Evolutionary conservation across 2,113 vertebrate species (phyloP).

Genomic region (Spea multiplicata): DNA sequence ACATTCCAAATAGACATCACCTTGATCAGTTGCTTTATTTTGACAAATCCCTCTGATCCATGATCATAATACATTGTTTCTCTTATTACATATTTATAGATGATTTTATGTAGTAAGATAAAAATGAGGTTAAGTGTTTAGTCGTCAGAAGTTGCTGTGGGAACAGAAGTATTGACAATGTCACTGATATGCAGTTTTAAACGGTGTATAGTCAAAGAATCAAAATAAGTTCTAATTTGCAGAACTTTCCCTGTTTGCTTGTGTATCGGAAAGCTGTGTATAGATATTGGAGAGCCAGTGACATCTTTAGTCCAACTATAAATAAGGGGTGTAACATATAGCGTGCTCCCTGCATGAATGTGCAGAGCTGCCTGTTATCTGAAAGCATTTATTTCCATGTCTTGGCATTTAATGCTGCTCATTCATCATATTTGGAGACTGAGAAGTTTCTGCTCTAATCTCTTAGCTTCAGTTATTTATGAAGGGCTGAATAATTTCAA

Average conservation of each 20-base stretch:
- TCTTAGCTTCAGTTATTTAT: constrained; percentile 33
- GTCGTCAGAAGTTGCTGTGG: too few relatives aligned
- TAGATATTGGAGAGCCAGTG: not conserved
- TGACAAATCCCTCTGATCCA: too few relatives aligned
- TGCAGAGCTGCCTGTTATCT: not conserved
- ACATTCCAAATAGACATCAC: too few relatives aligned
- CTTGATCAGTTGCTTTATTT: too few relatives aligned
- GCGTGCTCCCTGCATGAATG: not conserved
- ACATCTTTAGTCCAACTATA: not conserved
- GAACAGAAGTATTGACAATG: too few relatives aligned
- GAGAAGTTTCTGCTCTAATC: constrained; percentile 31
- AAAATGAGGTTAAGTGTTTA: too few relatives aligned
- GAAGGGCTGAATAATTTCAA: constrained; percentile 15
- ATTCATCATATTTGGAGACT: constrained; percentile 37
- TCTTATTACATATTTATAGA: too few relatives aligned
- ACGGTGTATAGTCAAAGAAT: not conserved
- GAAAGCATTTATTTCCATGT: constrained; percentile 9
- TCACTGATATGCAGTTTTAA: too few relatives aligned
- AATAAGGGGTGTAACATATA: constrained; percentile 2
- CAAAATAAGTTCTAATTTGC: not conserved
- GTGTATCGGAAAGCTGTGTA: not conserved
- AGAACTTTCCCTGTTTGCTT: not conserved
- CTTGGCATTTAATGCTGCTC: constrained; percentile 14
- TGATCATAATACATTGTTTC: too few relatives aligned
- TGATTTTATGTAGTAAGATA: too few relatives aligned